Evolutionary conservation across 2,113 vertebrate species (phyloP).

Genomic region (Cairina moschata): DNA sequence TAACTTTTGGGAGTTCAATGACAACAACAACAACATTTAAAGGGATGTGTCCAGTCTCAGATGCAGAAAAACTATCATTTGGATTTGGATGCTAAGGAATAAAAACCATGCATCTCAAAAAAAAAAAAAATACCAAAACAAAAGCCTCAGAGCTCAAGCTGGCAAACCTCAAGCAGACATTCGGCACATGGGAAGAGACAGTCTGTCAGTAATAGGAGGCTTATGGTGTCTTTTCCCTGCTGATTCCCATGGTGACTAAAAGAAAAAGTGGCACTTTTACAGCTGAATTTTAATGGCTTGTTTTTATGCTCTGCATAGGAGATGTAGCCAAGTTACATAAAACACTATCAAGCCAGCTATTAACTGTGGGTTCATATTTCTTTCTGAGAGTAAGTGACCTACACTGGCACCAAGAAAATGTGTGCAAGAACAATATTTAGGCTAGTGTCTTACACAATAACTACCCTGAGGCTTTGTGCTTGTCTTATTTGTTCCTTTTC

Average conservation of each 20-base stretch:
- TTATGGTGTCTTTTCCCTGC: not conserved
- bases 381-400: not conserved
- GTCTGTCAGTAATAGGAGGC: not conserved
- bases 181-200: not conserved
- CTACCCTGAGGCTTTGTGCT: not conserved
- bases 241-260: not conserved
- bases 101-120: not conserved
- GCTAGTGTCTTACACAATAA: not conserved
- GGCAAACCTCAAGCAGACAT: not conserved
- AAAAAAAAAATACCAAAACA: not conserved
- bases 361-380: not conserved
- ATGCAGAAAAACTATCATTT: conserved; percentile 1
- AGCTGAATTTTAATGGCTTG: conserved; percentile 13
- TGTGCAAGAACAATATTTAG: not conserved
- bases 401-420: not conserved
- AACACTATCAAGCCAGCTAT: not conserved
- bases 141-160: not conserved
- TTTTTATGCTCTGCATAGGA: not conserved
- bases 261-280: not conserved
- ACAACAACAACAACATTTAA: not conserved
- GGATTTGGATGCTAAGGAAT: not conserved
- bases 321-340: not conserved
- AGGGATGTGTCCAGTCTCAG: not conserved
- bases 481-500: not conserved
- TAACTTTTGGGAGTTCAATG: not conserved